These are phyloP conservation scores for Podocnemis expansa DNA, from an alignment of 2,113 vertebrate species.

Conservation along the genomic window DNA sequence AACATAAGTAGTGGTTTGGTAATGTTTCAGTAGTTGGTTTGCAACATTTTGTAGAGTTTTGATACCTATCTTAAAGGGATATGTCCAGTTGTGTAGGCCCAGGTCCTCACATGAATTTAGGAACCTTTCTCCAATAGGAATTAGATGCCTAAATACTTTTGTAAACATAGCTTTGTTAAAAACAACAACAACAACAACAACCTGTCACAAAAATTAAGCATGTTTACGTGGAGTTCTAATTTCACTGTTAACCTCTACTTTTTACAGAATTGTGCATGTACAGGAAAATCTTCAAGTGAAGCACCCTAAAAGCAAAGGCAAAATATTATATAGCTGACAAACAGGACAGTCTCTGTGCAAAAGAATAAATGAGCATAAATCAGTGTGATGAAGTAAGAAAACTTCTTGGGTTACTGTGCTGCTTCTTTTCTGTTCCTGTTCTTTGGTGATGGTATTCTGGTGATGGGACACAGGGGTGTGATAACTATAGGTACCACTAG, in stretches of 20 bases:
- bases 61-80: neutral
- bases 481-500: too few species aligned
- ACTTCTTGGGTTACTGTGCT: too few species aligned
- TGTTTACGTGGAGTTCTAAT: neutral
- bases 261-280: neutral
- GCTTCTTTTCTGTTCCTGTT: too few species aligned
- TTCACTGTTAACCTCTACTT: neutral
- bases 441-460: too few species aligned
- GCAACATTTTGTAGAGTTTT: neutral
- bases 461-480: too few species aligned
- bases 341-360: too few species aligned
- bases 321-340: too few species aligned
- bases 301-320: neutral
- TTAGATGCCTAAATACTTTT: neutral
- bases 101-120: neutral
- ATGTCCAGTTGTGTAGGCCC: neutral
- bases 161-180: neutral
- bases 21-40: neutral
- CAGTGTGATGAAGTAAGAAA: too few species aligned
- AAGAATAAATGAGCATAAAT: too few species aligned
- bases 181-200: neutral
- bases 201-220: neutral
- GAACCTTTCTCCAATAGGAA: neutral
- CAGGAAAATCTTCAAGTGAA: neutral
- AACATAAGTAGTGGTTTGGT: neutral